Evolutionary conservation across 2,888 invertebrate genomes (phyloP).

Genomic region (Torymus tubicola): DNA sequence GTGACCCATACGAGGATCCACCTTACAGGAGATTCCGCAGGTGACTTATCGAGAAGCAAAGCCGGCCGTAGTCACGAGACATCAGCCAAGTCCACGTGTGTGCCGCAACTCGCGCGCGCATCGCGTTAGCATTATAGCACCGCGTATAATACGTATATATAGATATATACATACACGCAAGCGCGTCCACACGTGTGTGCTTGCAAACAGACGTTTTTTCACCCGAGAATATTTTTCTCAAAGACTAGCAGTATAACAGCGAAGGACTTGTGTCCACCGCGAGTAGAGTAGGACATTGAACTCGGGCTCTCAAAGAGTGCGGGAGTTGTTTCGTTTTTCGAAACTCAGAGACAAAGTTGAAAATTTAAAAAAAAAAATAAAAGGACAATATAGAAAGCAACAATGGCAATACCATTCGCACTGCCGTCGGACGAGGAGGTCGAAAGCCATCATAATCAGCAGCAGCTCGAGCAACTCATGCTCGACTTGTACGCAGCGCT

Average conservation of each 20-base stretch:
- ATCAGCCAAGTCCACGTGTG: too few species aligned
- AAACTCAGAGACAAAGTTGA: background rate
- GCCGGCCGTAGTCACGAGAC: too few species aligned
- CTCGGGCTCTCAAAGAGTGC: slow-evolving; percentile 16
- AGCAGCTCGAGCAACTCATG: slow-evolving; percentile 73
- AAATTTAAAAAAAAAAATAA: background rate
- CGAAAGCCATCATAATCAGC: slow-evolving; percentile 62
- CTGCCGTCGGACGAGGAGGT: slow-evolving; percentile 72
- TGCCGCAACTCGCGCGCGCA: too few species aligned
- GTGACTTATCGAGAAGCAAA: slow-evolving; percentile 56
- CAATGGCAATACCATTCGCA: slow-evolving; percentile 74
- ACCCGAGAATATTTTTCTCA: too few species aligned
- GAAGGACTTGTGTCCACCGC: too few species aligned
- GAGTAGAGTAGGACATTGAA: slow-evolving; percentile 29
- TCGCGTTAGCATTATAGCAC: too few species aligned
- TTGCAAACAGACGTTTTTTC: too few species aligned
- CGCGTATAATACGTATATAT: too few species aligned
- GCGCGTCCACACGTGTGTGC: too few species aligned
- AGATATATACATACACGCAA: too few species aligned
- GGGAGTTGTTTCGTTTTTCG: background rate
- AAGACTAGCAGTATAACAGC: too few species aligned
- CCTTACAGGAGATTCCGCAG: slow-evolving; percentile 70
- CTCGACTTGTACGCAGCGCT: slow-evolving; percentile 72
- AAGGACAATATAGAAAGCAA: slow-evolving; percentile 1
- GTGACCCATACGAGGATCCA: slow-evolving; percentile 73